Evolutionary conservation across 1,140 invertebrate species (phyloP).

Genomic region (Megalonaias nervosa): DNA sequence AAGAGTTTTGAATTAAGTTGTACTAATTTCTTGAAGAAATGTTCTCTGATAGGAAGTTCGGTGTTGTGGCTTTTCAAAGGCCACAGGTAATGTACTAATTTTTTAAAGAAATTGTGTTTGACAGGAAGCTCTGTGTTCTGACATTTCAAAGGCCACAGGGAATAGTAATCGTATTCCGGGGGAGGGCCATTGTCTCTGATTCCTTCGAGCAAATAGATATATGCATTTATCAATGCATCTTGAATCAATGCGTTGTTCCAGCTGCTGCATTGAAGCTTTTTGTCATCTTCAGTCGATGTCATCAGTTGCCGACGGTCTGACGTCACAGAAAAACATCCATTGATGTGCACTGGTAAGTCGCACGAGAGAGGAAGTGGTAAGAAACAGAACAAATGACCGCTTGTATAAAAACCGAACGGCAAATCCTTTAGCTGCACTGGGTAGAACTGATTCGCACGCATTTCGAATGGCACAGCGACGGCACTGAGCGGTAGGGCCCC

Average conservation of each 20-base stretch:
- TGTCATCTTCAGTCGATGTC: no score
- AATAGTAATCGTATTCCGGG: conserved; percentile 1
- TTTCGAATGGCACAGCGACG: conserved; percentile 17
- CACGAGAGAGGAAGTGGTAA: conserved; percentile 28
- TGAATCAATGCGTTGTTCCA: conserved; percentile 17
- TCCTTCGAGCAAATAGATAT: conserved; percentile 1
- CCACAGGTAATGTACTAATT: not conserved
- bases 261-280: conserved; percentile 1
- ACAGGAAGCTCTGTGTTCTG: not conserved
- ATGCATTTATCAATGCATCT: conserved; percentile 5
- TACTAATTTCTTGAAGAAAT: conserved; percentile 9
- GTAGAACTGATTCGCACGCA: not conserved
- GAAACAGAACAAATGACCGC: conserved; percentile 36
- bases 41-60: not conserved
- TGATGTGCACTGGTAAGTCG: conserved; percentile 28
- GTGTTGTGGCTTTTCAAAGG: no score
- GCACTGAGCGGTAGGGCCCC: conserved; percentile 32
- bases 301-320: conserved; percentile 19
- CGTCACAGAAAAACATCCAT: conserved; percentile 30
- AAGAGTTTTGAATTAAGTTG: conserved; percentile 9
- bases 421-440: not conserved
- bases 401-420: conserved; percentile 24
- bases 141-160: conserved; percentile 12
- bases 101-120: conserved; percentile 3
- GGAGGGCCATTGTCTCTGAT: not conserved